phyloP scores from a whole-genome alignment of 1,140 invertebrate genomes.

The Sipha flava region DNA sequence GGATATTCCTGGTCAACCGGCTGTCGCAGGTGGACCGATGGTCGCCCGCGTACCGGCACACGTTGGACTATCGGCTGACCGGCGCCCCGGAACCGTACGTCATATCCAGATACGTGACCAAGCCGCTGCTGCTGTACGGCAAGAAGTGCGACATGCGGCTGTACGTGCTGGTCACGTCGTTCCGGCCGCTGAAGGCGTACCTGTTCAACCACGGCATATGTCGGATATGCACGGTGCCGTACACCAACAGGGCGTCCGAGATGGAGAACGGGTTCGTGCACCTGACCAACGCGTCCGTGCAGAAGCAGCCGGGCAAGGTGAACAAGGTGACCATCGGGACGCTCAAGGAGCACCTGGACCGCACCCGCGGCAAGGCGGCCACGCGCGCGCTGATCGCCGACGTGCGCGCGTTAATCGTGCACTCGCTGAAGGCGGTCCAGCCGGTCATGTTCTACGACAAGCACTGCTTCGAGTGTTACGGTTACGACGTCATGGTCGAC shows the following conservation, averaged over 20 bases:
- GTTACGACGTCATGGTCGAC: conserved; percentile 81
- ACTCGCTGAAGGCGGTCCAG: conserved; percentile 69
- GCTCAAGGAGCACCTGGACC: neutral
- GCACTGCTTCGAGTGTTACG: conserved; percentile 75
- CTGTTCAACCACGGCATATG: conserved; percentile 72
- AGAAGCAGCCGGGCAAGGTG: neutral
- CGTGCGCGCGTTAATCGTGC: conserved; percentile 81
- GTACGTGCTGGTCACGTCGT: conserved; percentile 84
- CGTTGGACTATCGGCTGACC: conserved; percentile 67
- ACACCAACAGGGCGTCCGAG: conserved; percentile 56
- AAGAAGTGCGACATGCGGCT: conserved; percentile 80
- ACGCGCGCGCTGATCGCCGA: conserved; percentile 73
- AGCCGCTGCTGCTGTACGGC: conserved; percentile 76
- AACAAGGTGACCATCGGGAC: neutral
- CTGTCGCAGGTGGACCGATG: conserved; percentile 79
- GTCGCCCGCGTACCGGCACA: conserved; percentile 71
- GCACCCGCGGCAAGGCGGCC: too few relatives aligned
- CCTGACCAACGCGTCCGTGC: conserved; percentile 56
- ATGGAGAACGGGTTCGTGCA: conserved; percentile 81
- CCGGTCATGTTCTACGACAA: conserved; percentile 65
- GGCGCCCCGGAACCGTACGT: neutral
- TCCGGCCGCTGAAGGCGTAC: conserved; percentile 70
- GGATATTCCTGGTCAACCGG: conserved; percentile 83
- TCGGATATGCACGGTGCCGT: conserved; percentile 76
- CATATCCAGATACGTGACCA: conserved; percentile 62